A percentile compares a stretch with the other conserved stretches of the same genome.
These are phyloP conservation scores for Oncorhynchus mykiss DNA, from an alignment of 2,113 vertebrate species.

Conservation along the genomic window DNA sequence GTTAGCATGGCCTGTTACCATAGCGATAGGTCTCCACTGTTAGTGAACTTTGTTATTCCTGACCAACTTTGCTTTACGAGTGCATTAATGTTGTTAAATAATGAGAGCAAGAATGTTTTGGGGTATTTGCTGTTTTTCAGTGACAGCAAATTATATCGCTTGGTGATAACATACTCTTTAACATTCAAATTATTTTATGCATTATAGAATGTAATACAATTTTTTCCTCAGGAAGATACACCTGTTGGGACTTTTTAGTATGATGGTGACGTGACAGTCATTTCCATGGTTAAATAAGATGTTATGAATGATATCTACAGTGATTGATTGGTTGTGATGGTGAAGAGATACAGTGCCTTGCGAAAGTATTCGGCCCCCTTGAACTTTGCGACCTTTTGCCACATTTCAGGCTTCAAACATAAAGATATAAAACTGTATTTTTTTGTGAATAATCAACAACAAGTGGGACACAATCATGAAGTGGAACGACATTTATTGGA, in stretches of 20 bases:
- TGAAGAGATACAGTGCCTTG: no score
- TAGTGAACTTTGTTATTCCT: slow-evolving; percentile 17
- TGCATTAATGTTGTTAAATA: slow-evolving; percentile 25
- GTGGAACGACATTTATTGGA: no score
- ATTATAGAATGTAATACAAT: slow-evolving; percentile 1
- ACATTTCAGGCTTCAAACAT: no score
- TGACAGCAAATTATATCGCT: slow-evolving; percentile 25
- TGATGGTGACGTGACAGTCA: not conserved
- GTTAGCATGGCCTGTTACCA: slow-evolving; percentile 73
- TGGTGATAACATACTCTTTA: slow-evolving; percentile 44
- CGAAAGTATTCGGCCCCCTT: no score
- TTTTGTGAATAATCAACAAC: no score
- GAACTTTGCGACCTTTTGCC: no score
- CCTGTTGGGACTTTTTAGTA: not conserved
- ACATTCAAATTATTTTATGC: slow-evolving; percentile 41
- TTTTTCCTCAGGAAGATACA: not conserved
- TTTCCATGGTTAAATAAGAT: not conserved
- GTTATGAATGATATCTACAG: not conserved
- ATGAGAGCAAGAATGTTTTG: slow-evolving; percentile 3
- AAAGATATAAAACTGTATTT: no score
- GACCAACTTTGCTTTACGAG: slow-evolving; percentile 5
- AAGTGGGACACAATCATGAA: no score
- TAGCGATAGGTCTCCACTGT: slow-evolving; percentile 59
- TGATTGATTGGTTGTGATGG: not conserved
- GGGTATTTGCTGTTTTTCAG: slow-evolving; percentile 27